A percentile compares a stretch with the other conserved stretches of the same genome.
phyloP scores from a whole-genome alignment of 2,888 invertebrate genomes.

The Tetrapedia diversipes region DNA sequence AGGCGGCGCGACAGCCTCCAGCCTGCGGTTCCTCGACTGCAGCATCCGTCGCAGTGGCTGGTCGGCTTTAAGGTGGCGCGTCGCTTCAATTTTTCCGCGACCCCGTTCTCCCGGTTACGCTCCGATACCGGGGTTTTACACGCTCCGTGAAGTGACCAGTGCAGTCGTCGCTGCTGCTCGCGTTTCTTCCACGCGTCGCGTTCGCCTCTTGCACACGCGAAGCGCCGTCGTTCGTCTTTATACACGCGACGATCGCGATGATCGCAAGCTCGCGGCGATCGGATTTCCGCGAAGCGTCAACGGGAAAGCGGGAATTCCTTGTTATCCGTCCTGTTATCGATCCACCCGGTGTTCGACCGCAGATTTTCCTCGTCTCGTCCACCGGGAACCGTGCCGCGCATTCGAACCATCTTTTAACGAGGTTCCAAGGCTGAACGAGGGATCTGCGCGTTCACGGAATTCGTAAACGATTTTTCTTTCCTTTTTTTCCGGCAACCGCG shows the following conservation, averaged over 20 bases:
- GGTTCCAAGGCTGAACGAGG: not conserved
- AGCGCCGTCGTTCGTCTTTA: not conserved
- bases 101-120: conserved; percentile 14
- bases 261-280: not conserved
- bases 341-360: not conserved
- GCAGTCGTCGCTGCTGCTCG: not conserved
- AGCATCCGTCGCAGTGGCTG: conserved; percentile 6
- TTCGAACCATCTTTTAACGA: not conserved
- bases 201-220: too few relatives aligned
- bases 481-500: not conserved
- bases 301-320: conserved; percentile 17
- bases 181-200: not conserved
- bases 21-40: not conserved
- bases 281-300: not conserved
- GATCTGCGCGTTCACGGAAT: not conserved
- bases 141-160: not conserved
- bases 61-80: conserved; percentile 57
- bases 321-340: conserved; percentile 10
- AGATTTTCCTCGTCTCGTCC: conserved; percentile 14
- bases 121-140: not conserved
- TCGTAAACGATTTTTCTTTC: too few relatives aligned
- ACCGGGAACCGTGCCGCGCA: conserved; percentile 6
- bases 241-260: too few relatives aligned
- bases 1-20: not conserved
- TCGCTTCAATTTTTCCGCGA: conserved; percentile 45